Base-by-base conservation (phyloP, 2,797 vertebrate species). In the Lophius americanus region DNA sequence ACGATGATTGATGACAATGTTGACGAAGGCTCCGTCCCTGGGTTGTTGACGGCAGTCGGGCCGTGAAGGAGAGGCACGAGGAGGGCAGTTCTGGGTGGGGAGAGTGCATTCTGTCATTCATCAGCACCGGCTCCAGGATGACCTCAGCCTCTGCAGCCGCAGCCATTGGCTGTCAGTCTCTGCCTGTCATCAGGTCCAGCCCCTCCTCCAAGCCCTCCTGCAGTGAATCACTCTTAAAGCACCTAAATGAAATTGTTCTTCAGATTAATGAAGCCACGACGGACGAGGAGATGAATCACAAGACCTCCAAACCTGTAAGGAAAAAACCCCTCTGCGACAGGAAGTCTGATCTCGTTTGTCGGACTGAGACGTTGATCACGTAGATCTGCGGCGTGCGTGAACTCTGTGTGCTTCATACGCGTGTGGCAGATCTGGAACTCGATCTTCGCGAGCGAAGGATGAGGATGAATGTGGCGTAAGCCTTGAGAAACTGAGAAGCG, bases 221-320 rank as follows among this genome's bases (percentile, higher is more conserved):
- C 41, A 64, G 48, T 48, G 60, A 76, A 70, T 8, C 23, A 12
- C 14, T 67, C 0, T 33, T 51, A 8, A 50, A 78, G 52, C 68
- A 61, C 67, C 68, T 51, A 32, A 70, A 60, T 66, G 32, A 58
- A 66, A 69, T 32, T 4, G 49, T 46, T 70, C 58, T 39, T 66
- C 51, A 46, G 49, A 68, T 75, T 53, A 65, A 48, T 57, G 51
- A 79, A 78, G 50, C 68, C 55, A 66, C 5, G 59, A 76, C 41
- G 72, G 68, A 81, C n/a, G 42, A 70, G 48, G 53, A 60, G 67
- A 68, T 38, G 63, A 72, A 73, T 58, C 74, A 69, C 70, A 47
- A 67, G 73, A 67, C 79, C 78, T 79, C 81, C 64, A 63, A 74
- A 75, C 78, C 78, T 72, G 79, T 85, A 84, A 73, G 86, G 79